Percentiles rank a stretch among this genome's conserved stretches.
phyloP scores from a whole-genome alignment of 2,888 invertebrate species.

The Cerastis rubricosa region DNA sequence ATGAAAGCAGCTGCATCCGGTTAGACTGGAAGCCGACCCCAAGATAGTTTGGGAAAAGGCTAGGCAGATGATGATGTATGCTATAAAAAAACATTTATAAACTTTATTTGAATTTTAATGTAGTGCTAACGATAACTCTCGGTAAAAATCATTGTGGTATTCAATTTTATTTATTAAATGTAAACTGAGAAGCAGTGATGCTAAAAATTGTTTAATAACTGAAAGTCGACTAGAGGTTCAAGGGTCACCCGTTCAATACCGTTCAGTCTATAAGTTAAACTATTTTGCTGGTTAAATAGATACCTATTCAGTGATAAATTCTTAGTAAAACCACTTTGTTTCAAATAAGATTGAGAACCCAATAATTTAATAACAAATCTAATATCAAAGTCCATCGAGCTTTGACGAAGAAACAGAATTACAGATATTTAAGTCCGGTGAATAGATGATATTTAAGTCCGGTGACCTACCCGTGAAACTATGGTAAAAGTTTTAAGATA shows the following conservation, averaged over 20 bases:
- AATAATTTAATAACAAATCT: conserved; percentile 24
- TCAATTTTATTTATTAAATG: background rate
- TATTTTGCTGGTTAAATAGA: conserved; percentile 3
- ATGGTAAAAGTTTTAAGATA: background rate
- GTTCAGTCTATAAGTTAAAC: background rate
- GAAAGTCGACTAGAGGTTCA: conserved; percentile 8
- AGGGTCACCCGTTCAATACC: background rate
- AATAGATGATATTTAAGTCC: background rate
- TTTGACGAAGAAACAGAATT: background rate
- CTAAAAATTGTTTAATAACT: background rate
- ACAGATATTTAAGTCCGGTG: background rate
- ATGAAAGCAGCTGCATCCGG: too few relatives aligned
- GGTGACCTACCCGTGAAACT: too few relatives aligned
- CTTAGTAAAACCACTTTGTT: conserved; percentile 22
- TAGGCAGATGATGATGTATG: too few relatives aligned
- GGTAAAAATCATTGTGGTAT: background rate
- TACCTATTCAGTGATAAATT: background rate
- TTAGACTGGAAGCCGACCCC: too few relatives aligned
- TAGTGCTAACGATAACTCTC: background rate
- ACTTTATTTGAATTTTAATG: background rate
- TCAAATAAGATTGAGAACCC: conserved; percentile 20
- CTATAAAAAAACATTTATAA: too few relatives aligned
- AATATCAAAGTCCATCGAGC: background rate
- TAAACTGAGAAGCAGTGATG: background rate
- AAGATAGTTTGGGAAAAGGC: too few relatives aligned